phyloP scores from a whole-genome alignment of 1,140 invertebrate genomes.

The Drosophila miranda region DNA sequence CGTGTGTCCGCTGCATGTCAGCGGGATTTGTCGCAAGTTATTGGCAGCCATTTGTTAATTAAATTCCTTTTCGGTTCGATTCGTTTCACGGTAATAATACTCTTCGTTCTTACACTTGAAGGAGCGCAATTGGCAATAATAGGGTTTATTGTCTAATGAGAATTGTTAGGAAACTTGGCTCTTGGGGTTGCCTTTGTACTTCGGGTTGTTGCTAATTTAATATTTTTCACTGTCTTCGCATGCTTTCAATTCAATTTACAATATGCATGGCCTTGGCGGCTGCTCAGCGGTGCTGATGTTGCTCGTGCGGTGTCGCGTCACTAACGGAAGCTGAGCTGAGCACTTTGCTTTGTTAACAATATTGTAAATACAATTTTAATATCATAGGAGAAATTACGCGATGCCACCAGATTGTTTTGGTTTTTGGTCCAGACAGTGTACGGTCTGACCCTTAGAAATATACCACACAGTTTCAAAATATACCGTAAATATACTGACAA shows the following conservation, averaged over 20 bases:
- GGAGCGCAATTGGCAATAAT: neutral
- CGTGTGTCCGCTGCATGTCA: conserved; percentile 98
- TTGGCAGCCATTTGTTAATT: conserved; percentile 59
- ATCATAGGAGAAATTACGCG: conserved; percentile 65
- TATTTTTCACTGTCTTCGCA: conserved; percentile 39
- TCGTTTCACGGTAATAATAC: conserved; percentile 44
- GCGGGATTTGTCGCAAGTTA: conserved; percentile 89
- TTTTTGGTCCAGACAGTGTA: too few species aligned
- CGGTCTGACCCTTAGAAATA: too few species aligned
- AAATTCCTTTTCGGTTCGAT: conserved; percentile 10
- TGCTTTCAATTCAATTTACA: conserved; percentile 24
- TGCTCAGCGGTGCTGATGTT: conserved; percentile 34
- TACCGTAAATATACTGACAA: too few species aligned
- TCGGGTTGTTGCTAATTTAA: conserved; percentile 20
- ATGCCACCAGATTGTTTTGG: conserved; percentile 37
- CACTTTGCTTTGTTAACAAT: conserved; percentile 33
- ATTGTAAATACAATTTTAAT: conserved; percentile 58
- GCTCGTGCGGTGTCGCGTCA: conserved; percentile 16
- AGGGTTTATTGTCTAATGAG: conserved; percentile 23
- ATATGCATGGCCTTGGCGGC: conserved; percentile 51
- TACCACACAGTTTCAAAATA: too few species aligned
- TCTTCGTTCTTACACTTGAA: conserved; percentile 16
- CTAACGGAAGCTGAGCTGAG: conserved; percentile 13
- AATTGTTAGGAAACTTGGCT: conserved; percentile 22
- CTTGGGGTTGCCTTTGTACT: conserved; percentile 31